phyloP scores from a whole-genome alignment of 2,888 invertebrate genomes.

The Leptarthrus brevirostris region DNA sequence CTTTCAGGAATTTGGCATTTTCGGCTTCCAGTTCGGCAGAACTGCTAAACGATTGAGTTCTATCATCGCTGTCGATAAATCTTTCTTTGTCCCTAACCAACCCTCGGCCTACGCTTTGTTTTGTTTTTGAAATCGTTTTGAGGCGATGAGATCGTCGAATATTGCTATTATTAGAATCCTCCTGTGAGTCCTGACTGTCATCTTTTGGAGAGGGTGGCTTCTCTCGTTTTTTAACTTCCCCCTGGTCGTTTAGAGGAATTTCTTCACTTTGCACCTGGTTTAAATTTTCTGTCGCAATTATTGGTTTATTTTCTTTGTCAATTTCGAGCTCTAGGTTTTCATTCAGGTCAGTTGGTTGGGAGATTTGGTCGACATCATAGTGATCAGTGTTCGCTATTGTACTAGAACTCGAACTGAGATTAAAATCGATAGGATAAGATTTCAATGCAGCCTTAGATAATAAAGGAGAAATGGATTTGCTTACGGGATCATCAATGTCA shows the following conservation, averaged over 20 bases:
- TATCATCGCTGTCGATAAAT: constrained; percentile 58
- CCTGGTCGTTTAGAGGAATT: neutral
- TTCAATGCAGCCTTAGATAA: constrained; percentile 45
- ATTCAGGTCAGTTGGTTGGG: too few species aligned
- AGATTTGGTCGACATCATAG: neutral
- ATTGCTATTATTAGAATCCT: constrained; percentile 59
- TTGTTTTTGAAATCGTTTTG: constrained; percentile 78
- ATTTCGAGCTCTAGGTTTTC: too few species aligned
- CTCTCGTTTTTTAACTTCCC: neutral
- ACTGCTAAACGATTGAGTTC: constrained; percentile 10
- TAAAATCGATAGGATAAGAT: neutral
- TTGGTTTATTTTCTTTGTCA: neutral
- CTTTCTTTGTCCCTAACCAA: constrained; percentile 71
- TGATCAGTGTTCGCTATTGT: neutral
- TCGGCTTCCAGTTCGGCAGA: constrained; percentile 62
- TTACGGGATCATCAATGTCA: neutral
- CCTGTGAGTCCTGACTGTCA: neutral
- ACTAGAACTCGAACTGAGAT: neutral
- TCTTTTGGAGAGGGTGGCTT: constrained; percentile 25
- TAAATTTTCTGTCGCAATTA: neutral
- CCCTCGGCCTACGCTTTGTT: constrained; percentile 75
- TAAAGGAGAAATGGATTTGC: neutral
- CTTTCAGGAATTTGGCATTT: constrained; percentile 64
- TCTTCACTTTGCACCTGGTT: neutral
- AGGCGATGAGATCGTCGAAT: constrained; percentile 81